Percentiles rank a stretch among this genome's conserved stretches.
These are phyloP conservation scores for Temnothorax curvispinosus DNA, from an alignment of 1,140 invertebrate species.

Conservation along the genomic window DNA sequence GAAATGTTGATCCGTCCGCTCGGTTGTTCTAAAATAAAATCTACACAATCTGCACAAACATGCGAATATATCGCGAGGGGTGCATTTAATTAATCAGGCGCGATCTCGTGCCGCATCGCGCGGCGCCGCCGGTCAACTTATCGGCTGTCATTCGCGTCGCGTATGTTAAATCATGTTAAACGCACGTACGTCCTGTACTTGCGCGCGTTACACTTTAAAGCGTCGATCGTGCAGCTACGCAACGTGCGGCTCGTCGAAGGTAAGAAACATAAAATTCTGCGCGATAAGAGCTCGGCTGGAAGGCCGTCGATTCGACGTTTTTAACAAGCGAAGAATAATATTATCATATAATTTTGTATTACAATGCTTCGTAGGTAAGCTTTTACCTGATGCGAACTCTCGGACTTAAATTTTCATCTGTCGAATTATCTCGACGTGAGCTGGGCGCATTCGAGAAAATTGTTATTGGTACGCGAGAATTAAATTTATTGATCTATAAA, in stretches of 20 bases:
- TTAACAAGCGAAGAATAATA: slow-evolving; percentile 15
- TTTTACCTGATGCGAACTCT: background rate
- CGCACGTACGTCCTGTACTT: slow-evolving; percentile 14
- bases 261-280: slow-evolving; percentile 2
- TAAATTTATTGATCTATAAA: background rate
- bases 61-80: background rate
- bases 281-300: slow-evolving; percentile 20
- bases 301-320: slow-evolving; percentile 2
- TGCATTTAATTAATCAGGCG: slow-evolving; percentile 28
- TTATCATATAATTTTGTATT: background rate
- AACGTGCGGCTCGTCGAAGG: background rate
- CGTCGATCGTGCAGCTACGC: background rate
- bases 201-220: slow-evolving; percentile 7
- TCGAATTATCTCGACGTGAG: background rate
- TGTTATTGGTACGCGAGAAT: background rate
- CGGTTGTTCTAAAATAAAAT: slow-evolving; percentile 22
- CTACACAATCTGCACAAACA: background rate
- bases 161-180: background rate
- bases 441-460: background rate
- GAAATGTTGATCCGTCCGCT: background rate
- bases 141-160: slow-evolving; percentile 38
- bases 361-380: background rate
- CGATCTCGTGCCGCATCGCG: background rate
- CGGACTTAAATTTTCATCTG: background rate
- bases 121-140: slow-evolving; percentile 10